A percentile compares a stretch with the other conserved stretches of the same genome.
Evolutionary conservation across 2,797 vertebrate species (phyloP).

Genomic region (Smutsia gigantea): DNA sequence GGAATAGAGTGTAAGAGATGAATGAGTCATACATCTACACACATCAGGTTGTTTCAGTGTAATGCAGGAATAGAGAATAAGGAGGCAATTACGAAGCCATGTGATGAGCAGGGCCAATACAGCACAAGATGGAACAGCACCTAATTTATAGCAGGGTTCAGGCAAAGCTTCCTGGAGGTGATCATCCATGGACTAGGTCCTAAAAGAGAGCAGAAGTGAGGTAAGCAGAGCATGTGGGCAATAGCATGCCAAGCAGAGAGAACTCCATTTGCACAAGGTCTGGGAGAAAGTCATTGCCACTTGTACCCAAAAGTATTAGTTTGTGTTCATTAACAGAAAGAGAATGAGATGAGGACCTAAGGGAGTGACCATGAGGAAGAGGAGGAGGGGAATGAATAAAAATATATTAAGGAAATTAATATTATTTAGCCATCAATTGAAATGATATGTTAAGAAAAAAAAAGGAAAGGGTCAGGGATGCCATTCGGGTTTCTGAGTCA

Average conservation of each 20-base stretch:
- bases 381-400: neutral
- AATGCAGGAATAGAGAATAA: neutral
- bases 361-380: neutral
- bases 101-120: neutral
- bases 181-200: neutral
- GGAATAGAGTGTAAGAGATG: neutral
- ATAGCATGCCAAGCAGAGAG: neutral
- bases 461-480: neutral
- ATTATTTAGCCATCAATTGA: neutral
- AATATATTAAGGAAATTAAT: neutral
- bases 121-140: neutral
- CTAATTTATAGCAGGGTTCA: neutral
- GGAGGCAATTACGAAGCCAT: neutral
- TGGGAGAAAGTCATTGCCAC: neutral
- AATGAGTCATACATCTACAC: neutral
- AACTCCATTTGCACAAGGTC: neutral
- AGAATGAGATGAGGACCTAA: neutral
- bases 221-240: neutral
- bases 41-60: neutral
- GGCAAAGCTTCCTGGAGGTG: neutral
- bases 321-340: neutral
- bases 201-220: neutral
- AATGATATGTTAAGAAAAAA: neutral
- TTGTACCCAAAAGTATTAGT: too few relatives aligned
- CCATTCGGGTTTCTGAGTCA: neutral